A percentile compares a stretch with the other conserved stretches of the same genome.
These are phyloP conservation scores for Castor canadensis DNA, from an alignment of 2,113 vertebrate species.

Conservation along the genomic window DNA sequence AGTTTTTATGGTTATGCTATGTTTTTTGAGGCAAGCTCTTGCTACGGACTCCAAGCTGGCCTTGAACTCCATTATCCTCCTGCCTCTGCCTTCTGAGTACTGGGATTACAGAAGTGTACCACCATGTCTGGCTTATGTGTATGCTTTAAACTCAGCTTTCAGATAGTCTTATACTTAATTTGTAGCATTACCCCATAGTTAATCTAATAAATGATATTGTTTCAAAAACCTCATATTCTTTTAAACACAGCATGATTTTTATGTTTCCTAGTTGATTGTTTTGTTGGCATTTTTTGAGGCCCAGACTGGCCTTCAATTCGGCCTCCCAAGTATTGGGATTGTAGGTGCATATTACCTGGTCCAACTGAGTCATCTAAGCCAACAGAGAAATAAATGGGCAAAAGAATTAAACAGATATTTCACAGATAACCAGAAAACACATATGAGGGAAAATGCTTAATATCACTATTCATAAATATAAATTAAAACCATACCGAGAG, in stretches of 20 bases:
- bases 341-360: too few species aligned
- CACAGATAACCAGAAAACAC: background rate
- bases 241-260: background rate
- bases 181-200: background rate
- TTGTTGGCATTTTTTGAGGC: background rate
- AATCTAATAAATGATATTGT: background rate
- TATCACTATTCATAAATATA: background rate
- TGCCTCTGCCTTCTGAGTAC: background rate
- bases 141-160: conserved; percentile 10
- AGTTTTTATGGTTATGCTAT: background rate
- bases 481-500: background rate
- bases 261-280: too few species aligned
- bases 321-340: background rate
- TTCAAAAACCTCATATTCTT: conserved; percentile 3
- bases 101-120: background rate
- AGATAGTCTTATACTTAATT: background rate
- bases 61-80: background rate
- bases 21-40: background rate
- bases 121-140: background rate
- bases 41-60: background rate
- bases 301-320: background rate
- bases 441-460: background rate
- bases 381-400: conserved; percentile 5
- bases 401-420: conserved; percentile 13
- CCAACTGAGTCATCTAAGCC: too few species aligned